These are phyloP conservation scores for Pedetes capensis DNA, from an alignment of 2,113 vertebrate genomes.

Conservation along the genomic window DNA sequence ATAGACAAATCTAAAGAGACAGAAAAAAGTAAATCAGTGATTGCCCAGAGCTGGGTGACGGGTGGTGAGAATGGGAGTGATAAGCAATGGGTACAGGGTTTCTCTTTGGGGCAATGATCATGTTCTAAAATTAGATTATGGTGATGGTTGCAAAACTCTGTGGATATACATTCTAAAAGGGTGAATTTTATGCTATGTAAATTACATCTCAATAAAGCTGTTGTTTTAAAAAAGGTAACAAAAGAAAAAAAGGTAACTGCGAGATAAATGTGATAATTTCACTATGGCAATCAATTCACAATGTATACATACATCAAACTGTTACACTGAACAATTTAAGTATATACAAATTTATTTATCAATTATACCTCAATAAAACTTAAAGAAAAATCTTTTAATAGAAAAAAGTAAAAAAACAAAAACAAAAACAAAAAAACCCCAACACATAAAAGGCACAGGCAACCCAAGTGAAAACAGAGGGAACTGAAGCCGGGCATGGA, in stretches of 20 bases:
- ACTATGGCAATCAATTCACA: not conserved
- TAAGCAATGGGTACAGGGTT: not conserved
- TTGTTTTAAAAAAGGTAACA: not conserved
- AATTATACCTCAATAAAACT: not conserved
- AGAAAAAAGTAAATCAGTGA: not conserved
- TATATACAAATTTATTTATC: not conserved
- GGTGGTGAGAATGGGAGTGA: not conserved
- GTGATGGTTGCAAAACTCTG: not conserved
- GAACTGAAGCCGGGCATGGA: too few species aligned
- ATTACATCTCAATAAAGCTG: not conserved
- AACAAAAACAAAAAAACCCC: too few species aligned
- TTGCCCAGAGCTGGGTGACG: not conserved
- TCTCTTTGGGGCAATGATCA: not conserved
- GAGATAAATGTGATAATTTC: not conserved
- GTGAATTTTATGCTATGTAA: not conserved
- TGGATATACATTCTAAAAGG: too few species aligned
- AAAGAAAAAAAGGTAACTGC: too few species aligned
- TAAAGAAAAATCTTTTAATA: not conserved
- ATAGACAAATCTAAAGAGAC: constrained; percentile 7
- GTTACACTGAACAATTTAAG: not conserved
- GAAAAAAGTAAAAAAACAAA: not conserved
- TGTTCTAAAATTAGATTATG: constrained; percentile 34
- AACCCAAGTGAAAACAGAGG: too few species aligned
- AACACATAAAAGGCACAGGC: not conserved
- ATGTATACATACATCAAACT: not conserved